Evolutionary conservation across 2,113 vertebrate genomes (phyloP), one percentile per base, ranked within the genome.

Genomic region (Notothenia rossii): DNA sequence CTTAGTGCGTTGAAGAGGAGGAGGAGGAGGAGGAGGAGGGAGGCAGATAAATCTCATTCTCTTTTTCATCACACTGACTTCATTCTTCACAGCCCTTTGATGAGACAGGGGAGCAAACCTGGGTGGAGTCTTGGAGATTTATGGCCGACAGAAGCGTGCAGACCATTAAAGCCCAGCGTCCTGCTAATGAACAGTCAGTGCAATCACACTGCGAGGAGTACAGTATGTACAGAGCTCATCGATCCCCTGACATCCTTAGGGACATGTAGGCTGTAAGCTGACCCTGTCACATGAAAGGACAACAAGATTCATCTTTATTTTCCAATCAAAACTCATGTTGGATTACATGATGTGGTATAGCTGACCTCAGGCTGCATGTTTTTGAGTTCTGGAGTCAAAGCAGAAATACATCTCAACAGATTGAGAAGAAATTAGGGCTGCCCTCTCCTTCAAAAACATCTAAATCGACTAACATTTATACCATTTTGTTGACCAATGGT

Each of bases 61-160:
- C 53, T 86, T 91, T 92, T 92, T 92, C 89, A 93, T 93, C 89
- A 90, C 66, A 53, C 82, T 73, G 75, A 81, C 88, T 85, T 83
- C 87, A 90, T 91, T 91, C 87, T 89, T 90, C 87, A 89, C 62
- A 20, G 70, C 36, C 29, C 79, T 90, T 88, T 88, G 82, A 91
- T 89, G 90, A 90, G 91, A 91, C 88, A 80, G 84, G 72, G 79
- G 66, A 87, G 85, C 87, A 88, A 91, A 90, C 73, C 82, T 75
- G 83, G 81, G 88, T 76, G 81, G 81, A 88, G 90, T 60, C 49
- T 63, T 71, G 64, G 77, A 86, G 90, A 93, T 93, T 92, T 85
- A 92, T 77, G 62, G 81, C 67, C 33, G 61, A 68, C 75, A 78
- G 67, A 76, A 82, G 77, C 3, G 80, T 70, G 84, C 62, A 60